Percentiles rank a stretch among this genome's conserved stretches.
phyloP scores from a whole-genome alignment of 2,113 vertebrate genomes.

The Panthera uncia region DNA sequence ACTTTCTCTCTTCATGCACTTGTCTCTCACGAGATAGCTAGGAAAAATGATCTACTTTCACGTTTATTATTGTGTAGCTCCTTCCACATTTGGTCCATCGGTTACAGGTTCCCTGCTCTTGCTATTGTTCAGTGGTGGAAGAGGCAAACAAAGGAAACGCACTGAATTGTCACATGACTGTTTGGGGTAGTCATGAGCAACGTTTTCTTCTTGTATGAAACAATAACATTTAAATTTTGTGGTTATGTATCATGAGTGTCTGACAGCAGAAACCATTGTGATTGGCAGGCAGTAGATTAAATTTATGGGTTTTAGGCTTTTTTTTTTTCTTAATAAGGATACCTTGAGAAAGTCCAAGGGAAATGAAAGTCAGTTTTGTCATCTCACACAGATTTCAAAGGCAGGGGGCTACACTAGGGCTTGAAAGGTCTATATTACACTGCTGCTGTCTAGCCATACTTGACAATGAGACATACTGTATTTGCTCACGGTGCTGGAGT shows the following conservation, averaged over 20 bases:
- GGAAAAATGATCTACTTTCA: constrained; percentile 18
- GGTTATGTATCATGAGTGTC: constrained; percentile 69
- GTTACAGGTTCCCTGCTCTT: constrained; percentile 11
- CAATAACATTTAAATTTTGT: constrained; percentile 77
- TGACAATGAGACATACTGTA: constrained; percentile 81
- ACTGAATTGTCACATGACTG: constrained; percentile 70
- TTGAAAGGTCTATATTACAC: constrained; percentile 81
- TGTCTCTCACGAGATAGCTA: neutral
- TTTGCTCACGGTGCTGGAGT: constrained; percentile 79
- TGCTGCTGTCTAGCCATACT: constrained; percentile 81
- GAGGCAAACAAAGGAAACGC: constrained; percentile 63
- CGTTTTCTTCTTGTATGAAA: constrained; percentile 75
- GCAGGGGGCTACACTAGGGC: constrained; percentile 71
- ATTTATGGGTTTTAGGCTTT: constrained; percentile 73
- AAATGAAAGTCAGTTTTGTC: constrained; percentile 77
- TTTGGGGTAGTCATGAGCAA: constrained; percentile 69
- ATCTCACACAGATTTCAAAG: constrained; percentile 83
- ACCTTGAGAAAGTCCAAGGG: constrained; percentile 78
- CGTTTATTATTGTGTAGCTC: neutral
- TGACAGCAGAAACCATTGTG: constrained; percentile 74
- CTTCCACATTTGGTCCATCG: neutral
- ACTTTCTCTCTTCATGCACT: neutral
- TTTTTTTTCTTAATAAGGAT: constrained; percentile 77
- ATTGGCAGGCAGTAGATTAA: constrained; percentile 79
- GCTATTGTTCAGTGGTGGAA: constrained; percentile 57